These are phyloP conservation scores for Boulengerochromis microlepis DNA, from an alignment of 2,113 vertebrate species.

Conservation along the genomic window DNA sequence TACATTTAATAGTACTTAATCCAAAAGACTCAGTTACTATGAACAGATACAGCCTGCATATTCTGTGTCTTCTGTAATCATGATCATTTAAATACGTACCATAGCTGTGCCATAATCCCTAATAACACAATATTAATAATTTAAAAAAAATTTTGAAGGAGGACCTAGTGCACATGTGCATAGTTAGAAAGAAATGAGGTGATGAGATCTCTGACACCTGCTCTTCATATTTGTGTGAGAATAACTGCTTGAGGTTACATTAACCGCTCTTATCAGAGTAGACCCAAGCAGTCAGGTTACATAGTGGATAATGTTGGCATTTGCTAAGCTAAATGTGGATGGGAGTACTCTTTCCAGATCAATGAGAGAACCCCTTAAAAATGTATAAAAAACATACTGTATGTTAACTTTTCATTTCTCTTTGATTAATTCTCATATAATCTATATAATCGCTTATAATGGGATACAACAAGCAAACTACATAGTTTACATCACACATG, in stretches of 20 bases:
- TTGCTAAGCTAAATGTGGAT: not conserved
- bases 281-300: not conserved
- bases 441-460: not conserved
- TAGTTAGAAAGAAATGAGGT: not conserved
- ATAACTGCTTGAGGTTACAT: not conserved
- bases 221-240: not conserved
- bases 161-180: not conserved
- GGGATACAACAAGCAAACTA: not conserved
- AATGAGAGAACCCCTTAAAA: not conserved
- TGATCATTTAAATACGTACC: not conserved
- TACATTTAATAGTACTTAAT: not conserved
- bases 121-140: not conserved
- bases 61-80: not conserved
- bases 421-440: not conserved
- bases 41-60: not conserved
- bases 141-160: fast-evolving
- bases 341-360: not conserved
- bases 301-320: not conserved
- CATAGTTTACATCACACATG: not conserved
- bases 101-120: not conserved
- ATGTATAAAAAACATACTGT: not conserved
- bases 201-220: not conserved
- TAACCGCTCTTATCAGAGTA: not conserved
- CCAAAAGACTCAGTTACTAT: not conserved
- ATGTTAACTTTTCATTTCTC: not conserved